These are phyloP conservation scores for Brachionus manjavacas DNA, from an alignment of 1,140 invertebrate species.

Conservation along the genomic window DNA sequence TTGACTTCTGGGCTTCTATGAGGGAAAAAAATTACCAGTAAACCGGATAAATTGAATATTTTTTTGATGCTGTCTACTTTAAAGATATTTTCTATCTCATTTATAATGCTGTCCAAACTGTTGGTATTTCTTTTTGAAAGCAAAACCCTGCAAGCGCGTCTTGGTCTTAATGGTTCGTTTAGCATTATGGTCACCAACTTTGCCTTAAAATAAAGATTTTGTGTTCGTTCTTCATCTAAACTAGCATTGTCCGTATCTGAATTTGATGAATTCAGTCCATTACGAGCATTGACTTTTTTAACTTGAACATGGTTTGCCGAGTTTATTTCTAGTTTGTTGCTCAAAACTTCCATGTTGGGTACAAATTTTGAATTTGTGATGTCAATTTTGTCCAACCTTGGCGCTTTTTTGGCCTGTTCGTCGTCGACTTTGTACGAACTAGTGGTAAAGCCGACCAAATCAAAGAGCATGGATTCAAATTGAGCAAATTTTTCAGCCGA, in stretches of 20 bases:
- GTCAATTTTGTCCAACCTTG: not conserved
- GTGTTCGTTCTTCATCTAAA: not conserved
- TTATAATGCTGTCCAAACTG: not conserved
- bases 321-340: not conserved
- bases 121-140: conserved; percentile 6
- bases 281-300: not conserved
- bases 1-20: too few species aligned
- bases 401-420: not conserved
- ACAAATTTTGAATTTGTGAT: not conserved
- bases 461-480: conserved; percentile 23
- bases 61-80: conserved; percentile 2
- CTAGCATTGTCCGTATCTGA: not conserved
- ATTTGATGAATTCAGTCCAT: not conserved
- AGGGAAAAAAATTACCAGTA: not conserved
- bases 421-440: not conserved
- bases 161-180: not conserved
- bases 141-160: not conserved
- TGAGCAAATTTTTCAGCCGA: conserved; percentile 17
- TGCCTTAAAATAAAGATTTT: not conserved
- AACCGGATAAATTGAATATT: not conserved
- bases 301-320: not conserved
- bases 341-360: not conserved
- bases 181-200: not conserved
- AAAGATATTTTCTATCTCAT: conserved; percentile 19
- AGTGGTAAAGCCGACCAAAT: conserved; percentile 13